Evolutionary conservation across 2,888 invertebrate species (phyloP).

Genomic region (Nasonovia ribisnigri): DNA sequence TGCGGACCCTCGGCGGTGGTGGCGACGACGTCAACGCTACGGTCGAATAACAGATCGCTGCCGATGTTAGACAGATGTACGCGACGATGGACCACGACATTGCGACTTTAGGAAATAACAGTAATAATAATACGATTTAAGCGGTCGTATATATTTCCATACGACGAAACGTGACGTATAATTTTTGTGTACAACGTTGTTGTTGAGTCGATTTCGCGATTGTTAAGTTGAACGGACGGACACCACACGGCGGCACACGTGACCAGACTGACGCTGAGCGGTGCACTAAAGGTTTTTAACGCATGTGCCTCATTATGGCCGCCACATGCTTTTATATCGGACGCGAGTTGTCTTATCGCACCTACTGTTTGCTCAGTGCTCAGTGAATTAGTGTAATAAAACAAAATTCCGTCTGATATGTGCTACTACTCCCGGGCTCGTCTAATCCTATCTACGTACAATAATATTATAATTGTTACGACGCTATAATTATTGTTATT

Average conservation of each 20-base stretch:
- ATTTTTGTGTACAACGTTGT: neutral
- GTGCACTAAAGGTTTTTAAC: neutral
- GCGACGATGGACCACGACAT: neutral
- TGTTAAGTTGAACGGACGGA: neutral
- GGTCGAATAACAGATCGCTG: neutral
- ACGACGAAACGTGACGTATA: neutral
- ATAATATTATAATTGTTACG: neutral
- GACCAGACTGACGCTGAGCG: too few relatives aligned
- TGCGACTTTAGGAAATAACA: neutral
- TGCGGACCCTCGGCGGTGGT: constrained; percentile 40
- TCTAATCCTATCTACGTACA: neutral
- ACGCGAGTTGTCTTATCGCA: neutral
- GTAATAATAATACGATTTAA: neutral
- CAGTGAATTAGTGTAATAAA: neutral
- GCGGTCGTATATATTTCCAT: neutral
- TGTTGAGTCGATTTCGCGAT: neutral
- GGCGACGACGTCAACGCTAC: neutral
- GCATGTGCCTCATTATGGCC: neutral
- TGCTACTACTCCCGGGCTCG: neutral
- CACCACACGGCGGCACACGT: neutral
- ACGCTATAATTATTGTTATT: too few relatives aligned
- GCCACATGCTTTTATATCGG: neutral
- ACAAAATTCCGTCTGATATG: neutral
- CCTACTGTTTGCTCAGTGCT: neutral
- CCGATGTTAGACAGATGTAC: neutral